Percentiles rank a stretch among this genome's conserved stretches.
These are phyloP conservation scores for Sussaba pulchella DNA, from an alignment of 2,888 invertebrate genomes.

Conservation along the genomic window DNA sequence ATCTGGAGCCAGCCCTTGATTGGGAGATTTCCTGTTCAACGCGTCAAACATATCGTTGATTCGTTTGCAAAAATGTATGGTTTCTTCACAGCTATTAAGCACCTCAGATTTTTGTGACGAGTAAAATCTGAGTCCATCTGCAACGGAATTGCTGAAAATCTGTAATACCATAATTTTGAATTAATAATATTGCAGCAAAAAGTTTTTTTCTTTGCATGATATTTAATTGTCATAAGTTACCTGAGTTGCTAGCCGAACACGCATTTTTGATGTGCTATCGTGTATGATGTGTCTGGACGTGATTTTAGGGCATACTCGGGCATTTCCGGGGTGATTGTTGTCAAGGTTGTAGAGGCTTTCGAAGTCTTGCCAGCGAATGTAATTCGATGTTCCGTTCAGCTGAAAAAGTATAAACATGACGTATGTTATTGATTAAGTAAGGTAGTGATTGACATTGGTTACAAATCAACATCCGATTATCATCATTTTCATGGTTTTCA, in stretches of 20 bases:
- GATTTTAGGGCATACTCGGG: constrained; percentile 50
- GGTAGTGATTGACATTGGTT: not conserved
- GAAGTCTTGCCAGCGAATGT: not conserved
- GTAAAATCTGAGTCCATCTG: constrained; percentile 42
- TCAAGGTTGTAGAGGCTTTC: not conserved
- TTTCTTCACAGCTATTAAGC: constrained; percentile 34
- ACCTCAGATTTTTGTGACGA: constrained; percentile 6
- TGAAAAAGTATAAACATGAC: not conserved
- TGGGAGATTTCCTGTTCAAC: constrained; percentile 45
- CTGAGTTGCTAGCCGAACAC: constrained; percentile 47
- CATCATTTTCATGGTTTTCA: too few species aligned
- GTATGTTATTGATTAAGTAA: too few species aligned
- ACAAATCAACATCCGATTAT: constrained; percentile 6
- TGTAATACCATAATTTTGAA: not conserved
- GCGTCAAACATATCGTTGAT: constrained; percentile 52
- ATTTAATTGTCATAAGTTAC: not conserved
- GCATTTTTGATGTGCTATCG: constrained; percentile 56
- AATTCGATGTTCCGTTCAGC: not conserved
- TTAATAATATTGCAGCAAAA: not conserved
- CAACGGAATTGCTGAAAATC: constrained; percentile 52
- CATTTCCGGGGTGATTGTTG: not conserved
- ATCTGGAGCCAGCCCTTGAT: constrained; percentile 29
- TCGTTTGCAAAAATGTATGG: constrained; percentile 25
- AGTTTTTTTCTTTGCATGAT: not conserved
- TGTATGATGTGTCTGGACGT: constrained; percentile 43